These are phyloP conservation scores for Agrenia bidenticulata DNA, from an alignment of 2,888 invertebrate species.

Conservation along the genomic window DNA sequence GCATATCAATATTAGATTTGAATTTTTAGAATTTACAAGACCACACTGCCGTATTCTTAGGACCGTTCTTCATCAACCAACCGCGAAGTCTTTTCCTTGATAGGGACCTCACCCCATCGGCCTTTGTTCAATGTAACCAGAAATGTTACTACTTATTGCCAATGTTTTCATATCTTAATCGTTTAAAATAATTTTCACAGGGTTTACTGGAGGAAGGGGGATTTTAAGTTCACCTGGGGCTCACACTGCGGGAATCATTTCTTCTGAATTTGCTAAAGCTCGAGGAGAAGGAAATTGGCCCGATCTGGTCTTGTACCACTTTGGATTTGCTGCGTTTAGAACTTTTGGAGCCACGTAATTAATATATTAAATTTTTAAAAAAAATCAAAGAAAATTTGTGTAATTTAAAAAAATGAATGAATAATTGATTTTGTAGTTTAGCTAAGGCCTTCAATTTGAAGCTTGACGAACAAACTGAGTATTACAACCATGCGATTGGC, in stretches of 20 bases:
- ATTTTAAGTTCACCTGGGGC: conserved; percentile 25
- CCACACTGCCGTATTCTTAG: conserved; percentile 27
- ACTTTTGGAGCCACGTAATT: conserved; percentile 23
- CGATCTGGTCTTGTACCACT: conserved; percentile 35
- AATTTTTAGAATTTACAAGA: conserved; percentile 40
- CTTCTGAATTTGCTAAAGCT: conserved; percentile 37
- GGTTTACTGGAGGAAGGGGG: conserved; percentile 36
- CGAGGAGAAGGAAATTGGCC: conserved; percentile 49
- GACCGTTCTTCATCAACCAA: conserved; percentile 39
- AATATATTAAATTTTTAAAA: too few relatives aligned
- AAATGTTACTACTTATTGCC: not conserved
- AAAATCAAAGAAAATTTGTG: too few relatives aligned
- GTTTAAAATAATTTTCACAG: conserved; percentile 3
- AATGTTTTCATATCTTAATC: not conserved
- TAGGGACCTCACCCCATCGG: conserved; percentile 32
- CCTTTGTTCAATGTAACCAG: conserved; percentile 28
- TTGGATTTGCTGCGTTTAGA: conserved; percentile 23
- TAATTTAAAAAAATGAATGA: too few relatives aligned
- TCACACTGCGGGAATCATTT: conserved; percentile 35
- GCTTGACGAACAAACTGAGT: conserved; percentile 34
- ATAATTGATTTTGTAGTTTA: not conserved
- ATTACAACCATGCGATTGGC: conserved; percentile 33
- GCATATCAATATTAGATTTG: too few relatives aligned
- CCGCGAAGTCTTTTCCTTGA: conserved; percentile 24
- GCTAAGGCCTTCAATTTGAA: conserved; percentile 40